A percentile compares a stretch with the other conserved stretches of the same genome.
Conservation (phyloP, 1,140 invertebrate species). For the Glossosoma conforme region DNA sequence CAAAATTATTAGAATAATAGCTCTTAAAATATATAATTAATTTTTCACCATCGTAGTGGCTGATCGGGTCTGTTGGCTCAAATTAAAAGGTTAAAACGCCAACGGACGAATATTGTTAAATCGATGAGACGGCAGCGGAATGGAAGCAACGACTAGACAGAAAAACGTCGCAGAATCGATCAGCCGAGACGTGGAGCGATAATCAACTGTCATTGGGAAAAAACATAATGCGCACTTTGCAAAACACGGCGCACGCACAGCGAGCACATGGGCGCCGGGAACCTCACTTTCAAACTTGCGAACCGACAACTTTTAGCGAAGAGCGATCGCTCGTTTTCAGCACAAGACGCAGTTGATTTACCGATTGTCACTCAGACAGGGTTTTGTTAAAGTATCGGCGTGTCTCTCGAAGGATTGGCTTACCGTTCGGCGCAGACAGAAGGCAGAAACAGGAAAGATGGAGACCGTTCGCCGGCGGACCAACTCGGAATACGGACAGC, state of each 20-base stretch:
- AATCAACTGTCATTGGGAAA: too few species aligned
- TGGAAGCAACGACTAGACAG: too few species aligned
- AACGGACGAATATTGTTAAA: too few species aligned
- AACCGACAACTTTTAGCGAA: neutral
- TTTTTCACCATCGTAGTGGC: too few species aligned
- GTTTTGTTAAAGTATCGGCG: neutral
- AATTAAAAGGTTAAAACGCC: too few species aligned
- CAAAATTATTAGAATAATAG: too few species aligned
- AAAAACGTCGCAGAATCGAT: too few species aligned
- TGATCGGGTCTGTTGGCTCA: too few species aligned
- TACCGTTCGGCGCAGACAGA: conserved; percentile 10
- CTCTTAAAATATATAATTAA: too few species aligned
- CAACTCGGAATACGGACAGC: conserved; percentile 11
- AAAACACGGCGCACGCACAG: conserved; percentile 13
- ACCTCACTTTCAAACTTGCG: conserved; percentile 5
- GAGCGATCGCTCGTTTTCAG: neutral
- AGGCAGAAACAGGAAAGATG: conserved; percentile 19
- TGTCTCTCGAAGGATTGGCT: conserved; percentile 6
- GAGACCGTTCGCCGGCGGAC: conserved; percentile 14
- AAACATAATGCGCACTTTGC: conserved; percentile 28
- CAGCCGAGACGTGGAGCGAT: too few species aligned
- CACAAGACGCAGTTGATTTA: neutral
- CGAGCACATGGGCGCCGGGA: conserved; percentile 18
- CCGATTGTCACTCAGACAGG: neutral
- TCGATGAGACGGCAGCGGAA: too few species aligned